Evolutionary conservation across 2,888 invertebrate species (phyloP).

Genomic region (Melikaiella ostensackeni): DNA sequence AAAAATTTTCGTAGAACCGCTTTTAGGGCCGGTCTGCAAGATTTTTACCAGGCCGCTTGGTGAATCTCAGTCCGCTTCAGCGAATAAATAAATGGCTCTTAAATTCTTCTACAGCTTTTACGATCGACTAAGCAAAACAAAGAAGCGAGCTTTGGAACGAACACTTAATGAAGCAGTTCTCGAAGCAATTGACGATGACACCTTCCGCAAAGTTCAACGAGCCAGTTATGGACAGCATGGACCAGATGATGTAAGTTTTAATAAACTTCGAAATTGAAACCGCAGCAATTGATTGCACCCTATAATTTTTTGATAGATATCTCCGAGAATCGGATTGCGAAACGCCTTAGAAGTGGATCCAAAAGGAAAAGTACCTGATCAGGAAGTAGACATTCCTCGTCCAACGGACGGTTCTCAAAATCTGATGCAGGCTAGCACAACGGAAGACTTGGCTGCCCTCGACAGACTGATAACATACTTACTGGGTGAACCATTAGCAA

Average conservation of each 20-base stretch:
- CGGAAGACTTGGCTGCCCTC: slow-evolving; percentile 81
- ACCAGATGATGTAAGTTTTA: slow-evolving; percentile 81
- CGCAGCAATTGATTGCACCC: neutral
- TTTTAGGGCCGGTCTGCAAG: no score
- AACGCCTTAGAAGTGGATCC: slow-evolving; percentile 37
- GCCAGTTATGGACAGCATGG: slow-evolving; percentile 86
- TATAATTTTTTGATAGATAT: slow-evolving; percentile 58
- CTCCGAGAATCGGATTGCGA: slow-evolving; percentile 64
- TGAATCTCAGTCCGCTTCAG: no score
- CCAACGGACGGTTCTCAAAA: slow-evolving; percentile 73
- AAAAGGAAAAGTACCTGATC: slow-evolving; percentile 28
- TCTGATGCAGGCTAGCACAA: slow-evolving; percentile 58
- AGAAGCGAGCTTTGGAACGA: slow-evolving; percentile 80
- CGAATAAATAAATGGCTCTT: neutral
- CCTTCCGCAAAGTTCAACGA: slow-evolving; percentile 85
- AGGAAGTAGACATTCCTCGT: slow-evolving; percentile 40
- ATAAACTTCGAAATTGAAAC: neutral
- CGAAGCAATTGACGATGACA: slow-evolving; percentile 83
- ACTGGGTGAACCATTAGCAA: slow-evolving; percentile 77
- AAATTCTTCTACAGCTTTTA: slow-evolving; percentile 76
- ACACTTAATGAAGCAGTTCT: slow-evolving; percentile 83
- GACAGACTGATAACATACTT: slow-evolving; percentile 83
- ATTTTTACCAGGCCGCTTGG: no score
- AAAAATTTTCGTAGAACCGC: no score
- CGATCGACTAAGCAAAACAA: slow-evolving; percentile 76